Base-by-base conservation (phyloP, 2,797 vertebrate genomes). In the Crenichthys baileyi region DNA sequence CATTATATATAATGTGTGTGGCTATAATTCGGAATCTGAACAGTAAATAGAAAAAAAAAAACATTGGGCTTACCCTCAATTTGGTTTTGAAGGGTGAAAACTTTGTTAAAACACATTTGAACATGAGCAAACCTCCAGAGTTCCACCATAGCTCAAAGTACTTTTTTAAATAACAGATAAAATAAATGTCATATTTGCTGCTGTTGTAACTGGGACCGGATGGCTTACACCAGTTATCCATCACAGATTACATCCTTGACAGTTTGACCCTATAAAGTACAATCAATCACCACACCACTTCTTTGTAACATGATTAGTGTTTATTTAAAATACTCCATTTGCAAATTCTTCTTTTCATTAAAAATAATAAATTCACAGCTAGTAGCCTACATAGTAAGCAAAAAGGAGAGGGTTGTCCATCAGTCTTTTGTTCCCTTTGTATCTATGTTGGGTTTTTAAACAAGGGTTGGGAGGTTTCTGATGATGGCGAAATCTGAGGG, bases 331-430 rank as follows among this genome's bases (percentile, higher is more conserved):
- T 95, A 96, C 94, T 98, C 96, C 96, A 96, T 97, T 94, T 96
- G 95, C 94, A 96, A 97, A 96, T 94, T 76, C 95, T 74, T 75
- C 71, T 95, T 94, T 92, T 75, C 93, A 96, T 92, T 96, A 96
- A 97, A 97, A 97, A 97, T 95, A 96, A 93, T 93, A 83, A 92
- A 93, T 96, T 98, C 96, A 98, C 97, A 98, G 97, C 96, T 97
- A 96, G 96, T 94, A 92, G 97, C 97, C 98, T 98, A 98, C 97
- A 98, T 91, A 97, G 97, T 98, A 98, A 98, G 97, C 97, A 98
- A 96, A 94, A 89, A 90, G 76, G 79, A 86, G 84, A 84, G 74
- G 74, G 65, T 83, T 48, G 41, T 86, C 84, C 76, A 68, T 84
- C 84, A 78, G 76, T 82, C 50, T 82, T 56, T 61, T 56, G 36